These are phyloP conservation scores for Silurus asotus DNA, from an alignment of 2,113 vertebrate genomes.

Conservation along the genomic window DNA sequence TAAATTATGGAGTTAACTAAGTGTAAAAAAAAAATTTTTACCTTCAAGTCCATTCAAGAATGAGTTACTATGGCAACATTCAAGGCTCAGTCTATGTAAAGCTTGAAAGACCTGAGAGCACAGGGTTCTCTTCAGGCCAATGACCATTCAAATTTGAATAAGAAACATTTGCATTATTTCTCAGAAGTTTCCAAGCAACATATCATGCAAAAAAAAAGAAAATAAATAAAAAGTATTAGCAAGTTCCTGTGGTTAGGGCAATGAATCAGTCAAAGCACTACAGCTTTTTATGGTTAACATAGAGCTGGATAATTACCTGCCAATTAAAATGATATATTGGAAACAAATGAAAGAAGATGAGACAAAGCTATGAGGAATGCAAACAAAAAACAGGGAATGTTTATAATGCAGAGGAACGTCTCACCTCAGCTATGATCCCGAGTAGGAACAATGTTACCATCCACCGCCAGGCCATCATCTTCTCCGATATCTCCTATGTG, in stretches of 20 bases:
- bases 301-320: neutral
- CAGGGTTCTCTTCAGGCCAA: neutral
- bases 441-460: constrained; percentile 69
- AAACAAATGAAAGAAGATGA: no score
- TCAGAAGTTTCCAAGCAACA: neutral
- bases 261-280: neutral
- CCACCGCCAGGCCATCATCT: constrained; percentile 69
- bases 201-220: neutral
- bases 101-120: neutral
- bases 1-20: neutral
- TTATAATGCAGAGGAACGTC: constrained; percentile 25
- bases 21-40: neutral
- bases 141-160: neutral
- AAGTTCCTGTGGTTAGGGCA: neutral
- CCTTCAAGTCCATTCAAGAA: neutral
- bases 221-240: neutral
- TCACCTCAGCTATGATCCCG: constrained; percentile 73
- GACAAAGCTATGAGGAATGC: neutral
- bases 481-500: constrained; percentile 53
- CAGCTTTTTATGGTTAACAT: neutral
- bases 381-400: neutral
- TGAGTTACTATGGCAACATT: neutral
- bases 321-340: neutral
- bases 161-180: neutral
- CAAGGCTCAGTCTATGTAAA: neutral